Conservation (phyloP, 1,140 invertebrate genomes). For the Saccostrea glomerata region DNA sequence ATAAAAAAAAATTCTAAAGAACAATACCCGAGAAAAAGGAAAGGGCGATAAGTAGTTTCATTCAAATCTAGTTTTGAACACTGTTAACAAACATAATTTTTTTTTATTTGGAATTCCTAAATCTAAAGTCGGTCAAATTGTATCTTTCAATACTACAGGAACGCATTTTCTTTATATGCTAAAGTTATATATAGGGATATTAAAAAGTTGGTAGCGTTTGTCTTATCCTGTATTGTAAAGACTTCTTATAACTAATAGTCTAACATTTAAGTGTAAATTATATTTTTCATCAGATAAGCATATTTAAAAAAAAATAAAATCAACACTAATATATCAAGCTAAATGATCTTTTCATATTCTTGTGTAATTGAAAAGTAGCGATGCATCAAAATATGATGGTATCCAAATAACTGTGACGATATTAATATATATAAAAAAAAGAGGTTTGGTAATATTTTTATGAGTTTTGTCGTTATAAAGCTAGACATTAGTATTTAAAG, state of each 20-base stretch:
- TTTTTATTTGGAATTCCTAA: too few relatives aligned
- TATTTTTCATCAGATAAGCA: not conserved
- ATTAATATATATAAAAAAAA: conserved; percentile 9
- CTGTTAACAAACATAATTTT: too few relatives aligned
- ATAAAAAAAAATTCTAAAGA: too few relatives aligned
- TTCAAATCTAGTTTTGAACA: too few relatives aligned
- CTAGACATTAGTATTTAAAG: not conserved
- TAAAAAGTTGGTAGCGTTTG: not conserved
- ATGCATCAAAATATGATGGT: not conserved
- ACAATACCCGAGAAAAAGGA: too few relatives aligned
- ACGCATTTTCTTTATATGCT: too few relatives aligned
- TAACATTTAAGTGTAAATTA: not conserved
- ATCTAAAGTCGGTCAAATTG: too few relatives aligned
- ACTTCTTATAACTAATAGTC: not conserved
- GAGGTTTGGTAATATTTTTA: not conserved
- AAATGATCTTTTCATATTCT: conserved; percentile 6
- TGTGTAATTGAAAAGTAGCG: conserved; percentile 31
- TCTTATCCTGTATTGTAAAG: not conserved
- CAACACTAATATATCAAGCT: conserved; percentile 19
- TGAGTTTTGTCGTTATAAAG: not conserved
- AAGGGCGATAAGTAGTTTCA: too few relatives aligned
- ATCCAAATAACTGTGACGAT: conserved; percentile 8
- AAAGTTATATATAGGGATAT: not conserved
- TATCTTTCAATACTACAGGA: too few relatives aligned
- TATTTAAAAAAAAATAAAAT: conserved; percentile 13